phyloP scores from a whole-genome alignment of 2,888 invertebrate species.

The Sepiola atlantica region DNA sequence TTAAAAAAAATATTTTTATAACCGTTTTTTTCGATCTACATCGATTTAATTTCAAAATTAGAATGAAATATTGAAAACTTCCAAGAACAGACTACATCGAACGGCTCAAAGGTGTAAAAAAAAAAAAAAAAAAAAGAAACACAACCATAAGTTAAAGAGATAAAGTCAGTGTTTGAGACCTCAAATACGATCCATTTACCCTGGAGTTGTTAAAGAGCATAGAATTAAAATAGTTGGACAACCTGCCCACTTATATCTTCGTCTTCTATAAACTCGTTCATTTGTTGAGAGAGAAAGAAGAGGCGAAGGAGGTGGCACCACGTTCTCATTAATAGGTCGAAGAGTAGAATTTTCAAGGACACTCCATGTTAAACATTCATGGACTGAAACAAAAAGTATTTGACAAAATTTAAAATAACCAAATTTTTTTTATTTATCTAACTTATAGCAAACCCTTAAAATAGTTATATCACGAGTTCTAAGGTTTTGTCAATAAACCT shows the following conservation, averaged over 20 bases:
- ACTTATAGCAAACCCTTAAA: not conserved
- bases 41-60: too few species aligned
- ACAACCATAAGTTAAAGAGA: too few species aligned
- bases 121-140: too few species aligned
- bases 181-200: not conserved
- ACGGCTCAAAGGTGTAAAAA: too few species aligned
- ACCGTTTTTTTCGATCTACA: too few species aligned
- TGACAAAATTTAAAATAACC: not conserved
- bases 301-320: not conserved
- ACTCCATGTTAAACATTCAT: slow-evolving; percentile 32
- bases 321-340: not conserved
- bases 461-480: too few species aligned
- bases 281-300: slow-evolving; percentile 9
- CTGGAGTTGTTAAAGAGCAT: slow-evolving; percentile 1
- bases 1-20: too few species aligned
- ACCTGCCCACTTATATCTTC: slow-evolving; percentile 32
- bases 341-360: not conserved
- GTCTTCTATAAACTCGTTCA: not conserved
- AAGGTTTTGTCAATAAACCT: too few species aligned
- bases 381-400: slow-evolving; percentile 13
- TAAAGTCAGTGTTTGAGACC: too few species aligned
- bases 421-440: not conserved
- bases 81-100: too few species aligned
- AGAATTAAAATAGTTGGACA: not conserved
- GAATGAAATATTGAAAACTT: too few species aligned